A percentile compares a stretch with the other conserved stretches of the same genome.
phyloP scores from a whole-genome alignment of 2,797 vertebrate genomes.

The Poecilia wingei region DNA sequence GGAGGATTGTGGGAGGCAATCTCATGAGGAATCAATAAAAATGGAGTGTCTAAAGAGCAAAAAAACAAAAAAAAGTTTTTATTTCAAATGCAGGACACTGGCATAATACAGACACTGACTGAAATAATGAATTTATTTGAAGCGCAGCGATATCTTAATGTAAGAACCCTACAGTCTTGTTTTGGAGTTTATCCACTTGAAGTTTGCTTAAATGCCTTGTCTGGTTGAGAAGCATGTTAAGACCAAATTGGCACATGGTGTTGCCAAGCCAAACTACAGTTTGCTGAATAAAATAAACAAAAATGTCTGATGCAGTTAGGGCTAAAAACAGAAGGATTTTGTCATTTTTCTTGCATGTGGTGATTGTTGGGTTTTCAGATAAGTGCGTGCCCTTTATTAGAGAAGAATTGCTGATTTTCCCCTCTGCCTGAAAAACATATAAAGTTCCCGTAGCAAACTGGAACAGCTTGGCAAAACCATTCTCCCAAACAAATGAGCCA shows the following conservation, averaged over 20 bases:
- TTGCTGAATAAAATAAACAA: background rate
- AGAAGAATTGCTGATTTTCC: background rate
- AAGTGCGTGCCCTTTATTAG: background rate
- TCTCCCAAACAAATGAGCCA: background rate
- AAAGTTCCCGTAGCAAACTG: background rate
- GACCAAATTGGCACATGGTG: background rate
- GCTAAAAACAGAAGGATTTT: background rate
- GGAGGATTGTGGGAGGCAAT: conserved; percentile 2
- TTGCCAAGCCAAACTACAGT: background rate
- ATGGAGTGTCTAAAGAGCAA: background rate
- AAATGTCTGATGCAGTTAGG: background rate
- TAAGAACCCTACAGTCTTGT: background rate
- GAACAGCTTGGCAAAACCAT: background rate
- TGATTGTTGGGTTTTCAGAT: background rate
- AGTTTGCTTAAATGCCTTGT: background rate
- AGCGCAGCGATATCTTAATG: background rate
- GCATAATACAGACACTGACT: background rate
- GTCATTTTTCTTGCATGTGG: background rate
- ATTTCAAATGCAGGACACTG: background rate
- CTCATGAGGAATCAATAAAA: conserved; percentile 5
- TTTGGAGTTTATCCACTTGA: background rate
- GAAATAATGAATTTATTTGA: background rate
- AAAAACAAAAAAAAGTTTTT: background rate
- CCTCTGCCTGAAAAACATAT: background rate
- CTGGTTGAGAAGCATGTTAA: background rate